phyloP scores from a whole-genome alignment of 2,113 vertebrate genomes.

The Petrocephalus zakoni region DNA sequence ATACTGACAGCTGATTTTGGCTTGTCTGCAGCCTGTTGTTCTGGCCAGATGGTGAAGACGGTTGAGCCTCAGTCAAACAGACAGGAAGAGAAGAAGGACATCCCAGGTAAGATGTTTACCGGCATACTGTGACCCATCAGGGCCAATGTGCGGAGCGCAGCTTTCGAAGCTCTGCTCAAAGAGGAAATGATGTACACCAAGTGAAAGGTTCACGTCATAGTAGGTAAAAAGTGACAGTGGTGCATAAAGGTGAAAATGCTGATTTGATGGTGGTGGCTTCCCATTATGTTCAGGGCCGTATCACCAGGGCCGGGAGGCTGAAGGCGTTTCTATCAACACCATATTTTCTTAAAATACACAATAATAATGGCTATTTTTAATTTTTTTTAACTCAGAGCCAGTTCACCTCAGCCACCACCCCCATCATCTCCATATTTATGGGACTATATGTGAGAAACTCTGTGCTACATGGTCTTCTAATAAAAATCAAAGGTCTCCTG shows the following conservation, averaged over 20 bases:
- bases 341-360: background rate
- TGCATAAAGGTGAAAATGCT: background rate
- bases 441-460: background rate
- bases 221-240: background rate
- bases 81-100: slow-evolving; percentile 91
- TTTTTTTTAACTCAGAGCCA: background rate
- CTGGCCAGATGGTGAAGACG: slow-evolving; percentile 79
- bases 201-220: background rate
- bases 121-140: background rate
- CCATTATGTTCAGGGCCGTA: background rate
- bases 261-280: background rate
- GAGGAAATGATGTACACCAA: background rate
- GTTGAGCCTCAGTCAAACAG: slow-evolving; percentile 77
- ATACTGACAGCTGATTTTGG: slow-evolving; percentile 17
- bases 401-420: background rate
- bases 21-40: slow-evolving; percentile 76
- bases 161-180: background rate
- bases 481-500: background rate
- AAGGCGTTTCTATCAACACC: background rate
- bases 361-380: background rate
- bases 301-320: too few relatives aligned
- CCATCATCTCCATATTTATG: background rate
- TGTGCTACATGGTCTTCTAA: background rate
- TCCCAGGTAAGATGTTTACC: slow-evolving; percentile 65
- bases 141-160: background rate